These are phyloP conservation scores for Listronotus bonariensis DNA, from an alignment of 1,140 invertebrate genomes.

Conservation along the genomic window DNA sequence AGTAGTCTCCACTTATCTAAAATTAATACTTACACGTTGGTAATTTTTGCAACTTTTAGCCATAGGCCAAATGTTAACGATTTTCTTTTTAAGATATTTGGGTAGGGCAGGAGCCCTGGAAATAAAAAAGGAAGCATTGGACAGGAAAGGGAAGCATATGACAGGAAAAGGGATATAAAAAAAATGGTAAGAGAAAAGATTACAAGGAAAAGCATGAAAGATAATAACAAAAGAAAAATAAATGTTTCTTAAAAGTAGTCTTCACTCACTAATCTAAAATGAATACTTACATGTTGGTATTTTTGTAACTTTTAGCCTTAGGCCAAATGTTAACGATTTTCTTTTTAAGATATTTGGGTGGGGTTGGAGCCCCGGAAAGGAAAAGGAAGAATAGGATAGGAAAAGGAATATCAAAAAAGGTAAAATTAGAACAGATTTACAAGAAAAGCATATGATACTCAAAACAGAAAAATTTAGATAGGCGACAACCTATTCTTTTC, in stretches of 20 bases:
- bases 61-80: slow-evolving; percentile 7
- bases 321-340: slow-evolving; percentile 17
- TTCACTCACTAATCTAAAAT: too few relatives aligned
- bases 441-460: too few relatives aligned
- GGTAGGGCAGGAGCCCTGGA: slow-evolving; percentile 36
- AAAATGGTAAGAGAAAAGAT: too few relatives aligned
- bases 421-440: slow-evolving; percentile 3
- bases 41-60: background rate
- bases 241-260: too few relatives aligned
- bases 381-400: slow-evolving; percentile 15
- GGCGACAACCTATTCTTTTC: too few relatives aligned
- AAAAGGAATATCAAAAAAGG: slow-evolving; percentile 5
- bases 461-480: too few relatives aligned
- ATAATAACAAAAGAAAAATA: too few relatives aligned
- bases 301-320: background rate
- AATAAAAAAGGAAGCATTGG: slow-evolving; percentile 13
- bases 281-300: too few relatives aligned
- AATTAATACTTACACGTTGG: too few relatives aligned
- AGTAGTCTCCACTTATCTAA: too few relatives aligned
- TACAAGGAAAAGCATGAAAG: too few relatives aligned
- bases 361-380: slow-evolving; percentile 34
- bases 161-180: too few relatives aligned
- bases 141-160: slow-evolving; percentile 7
- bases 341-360: slow-evolving; percentile 39
- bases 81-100: slow-evolving; percentile 38